phyloP scores from a whole-genome alignment of 2,888 invertebrate species.

The Trichogramma evanescens region DNA sequence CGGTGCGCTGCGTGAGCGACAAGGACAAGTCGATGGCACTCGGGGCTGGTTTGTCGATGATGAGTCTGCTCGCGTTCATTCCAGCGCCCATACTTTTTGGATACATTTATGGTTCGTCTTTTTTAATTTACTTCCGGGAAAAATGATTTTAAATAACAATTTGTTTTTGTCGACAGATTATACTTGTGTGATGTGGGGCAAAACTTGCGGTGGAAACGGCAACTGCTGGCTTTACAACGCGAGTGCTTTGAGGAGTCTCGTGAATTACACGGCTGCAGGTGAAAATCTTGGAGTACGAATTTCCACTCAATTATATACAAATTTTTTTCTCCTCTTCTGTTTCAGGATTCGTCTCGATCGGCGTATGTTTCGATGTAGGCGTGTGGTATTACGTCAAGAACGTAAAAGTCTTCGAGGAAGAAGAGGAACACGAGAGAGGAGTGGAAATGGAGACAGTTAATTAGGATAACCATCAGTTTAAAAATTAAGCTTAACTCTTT shows the following conservation, averaged over 20 bases:
- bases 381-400: constrained; percentile 66
- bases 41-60: constrained; percentile 62
- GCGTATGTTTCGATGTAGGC: constrained; percentile 59
- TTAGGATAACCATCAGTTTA: too few relatives aligned
- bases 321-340: background rate
- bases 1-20: constrained; percentile 63
- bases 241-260: constrained; percentile 55
- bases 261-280: constrained; percentile 61
- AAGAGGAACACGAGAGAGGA: constrained; percentile 41
- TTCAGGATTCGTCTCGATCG: constrained; percentile 55
- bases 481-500: too few relatives aligned
- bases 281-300: constrained; percentile 26
- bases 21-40: constrained; percentile 67
- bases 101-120: constrained; percentile 56
- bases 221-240: constrained; percentile 72
- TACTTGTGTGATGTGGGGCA: constrained; percentile 67
- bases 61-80: constrained; percentile 66
- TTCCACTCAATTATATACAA: constrained; percentile 7
- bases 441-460: too few relatives aligned
- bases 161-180: constrained; percentile 47
- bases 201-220: constrained; percentile 62
- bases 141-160: background rate
- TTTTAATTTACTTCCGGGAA: constrained; percentile 25
- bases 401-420: constrained; percentile 63
- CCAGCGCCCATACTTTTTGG: constrained; percentile 74